Evolutionary conservation across 2,113 vertebrate species (phyloP), one percentile per base, ranked within the genome.

Genomic region (Amphiprion percula): DNA sequence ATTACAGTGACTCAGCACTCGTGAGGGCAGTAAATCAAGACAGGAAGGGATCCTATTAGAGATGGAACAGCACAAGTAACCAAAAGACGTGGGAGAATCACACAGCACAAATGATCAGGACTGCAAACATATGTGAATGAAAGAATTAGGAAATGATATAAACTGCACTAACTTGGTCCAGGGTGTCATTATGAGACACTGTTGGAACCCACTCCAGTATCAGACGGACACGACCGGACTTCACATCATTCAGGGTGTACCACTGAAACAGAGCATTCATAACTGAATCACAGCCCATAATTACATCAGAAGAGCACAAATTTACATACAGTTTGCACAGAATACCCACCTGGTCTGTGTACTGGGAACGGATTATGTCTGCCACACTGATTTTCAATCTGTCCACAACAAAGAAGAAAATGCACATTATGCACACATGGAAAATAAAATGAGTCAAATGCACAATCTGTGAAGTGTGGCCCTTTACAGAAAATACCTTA

Each of bases 161-260:
- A 53, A 46, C 0, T 21, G 19, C 1, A 85, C 84, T 79, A 21
- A 97, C 97, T 90, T 96, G 94, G 46, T 97, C 91, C 41, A 98
- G 83, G 33, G 91, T 87, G 19, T 92, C 82, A 39, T 93, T 72
- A 24, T 90, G 88, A 23, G 94, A 92, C 0, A 87, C 81, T 5
- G 91, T 91, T 5, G 87, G 89, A 59, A 98, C 92, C 89, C 95
- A 96, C 69, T 98, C 97, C 79, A 96, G 88, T 63, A 95, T 92
- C 70, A 98, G 89, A 56, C 95, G 96, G 41, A 98, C 91, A 10
- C 91, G 90, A 55, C 97, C 97, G 1, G 96, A 97, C 52, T 96
- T 96, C 3, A 97, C 96, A 0, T 96, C 96, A 62, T 93, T 94
- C 63, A 98, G 87, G 17, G 92, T 87, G 84, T 95, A 95, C 97